A percentile compares a stretch with the other conserved stretches of the same genome.
These are phyloP conservation scores for Tragelaphus strepsiceros DNA, from an alignment of 2,113 vertebrate genomes.

Conservation along the genomic window DNA sequence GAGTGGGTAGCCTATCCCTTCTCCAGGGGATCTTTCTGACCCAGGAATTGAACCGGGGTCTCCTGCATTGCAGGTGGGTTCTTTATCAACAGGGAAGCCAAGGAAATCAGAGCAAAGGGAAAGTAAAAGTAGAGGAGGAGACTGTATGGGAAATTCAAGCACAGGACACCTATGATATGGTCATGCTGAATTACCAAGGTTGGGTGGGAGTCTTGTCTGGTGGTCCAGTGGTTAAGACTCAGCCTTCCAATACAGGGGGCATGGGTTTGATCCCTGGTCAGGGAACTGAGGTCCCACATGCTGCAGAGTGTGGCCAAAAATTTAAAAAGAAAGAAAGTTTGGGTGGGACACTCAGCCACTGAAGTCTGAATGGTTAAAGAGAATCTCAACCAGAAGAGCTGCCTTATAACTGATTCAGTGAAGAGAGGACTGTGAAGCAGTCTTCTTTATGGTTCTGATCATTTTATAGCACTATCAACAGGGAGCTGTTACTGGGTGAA, in stretches of 20 bases:
- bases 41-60: not conserved
- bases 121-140: not conserved
- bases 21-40: not conserved
- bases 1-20: not conserved
- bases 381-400: not conserved
- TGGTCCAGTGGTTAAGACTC: not conserved
- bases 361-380: not conserved
- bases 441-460: not conserved
- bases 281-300: not conserved
- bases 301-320: not conserved
- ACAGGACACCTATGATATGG: not conserved
- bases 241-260: not conserved
- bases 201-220: not conserved
- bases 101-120: not conserved
- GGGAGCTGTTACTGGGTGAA: not conserved
- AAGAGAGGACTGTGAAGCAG: not conserved
- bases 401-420: not conserved
- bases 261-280: not conserved
- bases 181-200: not conserved
- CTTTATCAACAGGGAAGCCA: not conserved
- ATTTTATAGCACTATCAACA: not conserved
- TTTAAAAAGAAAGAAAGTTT: not conserved
- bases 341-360: not conserved
- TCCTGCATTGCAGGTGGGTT: not conserved
- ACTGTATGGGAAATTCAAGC: fast-evolving